Conservation (phyloP, 2,797 vertebrate species). For the Clarias pachynema region DNA sequence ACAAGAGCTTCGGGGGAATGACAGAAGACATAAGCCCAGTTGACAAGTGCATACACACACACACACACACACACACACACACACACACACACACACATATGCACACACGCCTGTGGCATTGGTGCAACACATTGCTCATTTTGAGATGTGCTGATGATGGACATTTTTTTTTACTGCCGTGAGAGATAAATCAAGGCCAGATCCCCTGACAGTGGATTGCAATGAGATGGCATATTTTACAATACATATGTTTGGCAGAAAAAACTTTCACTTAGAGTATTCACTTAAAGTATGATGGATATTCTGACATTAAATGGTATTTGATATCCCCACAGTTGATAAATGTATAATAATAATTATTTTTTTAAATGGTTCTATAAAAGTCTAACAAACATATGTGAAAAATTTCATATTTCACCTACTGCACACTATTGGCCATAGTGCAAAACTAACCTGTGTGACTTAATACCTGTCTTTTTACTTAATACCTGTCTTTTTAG, state of each 20-base stretch:
- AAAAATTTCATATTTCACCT: too few species aligned
- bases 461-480: too few species aligned
- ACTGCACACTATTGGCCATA: too few species aligned
- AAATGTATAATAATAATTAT: not conserved
- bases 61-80: constrained; percentile 13
- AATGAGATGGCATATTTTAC: not conserved
- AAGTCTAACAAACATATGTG: not conserved
- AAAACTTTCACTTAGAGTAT: not conserved
- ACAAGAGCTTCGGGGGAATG: constrained; percentile 27
- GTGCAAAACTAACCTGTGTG: too few species aligned
- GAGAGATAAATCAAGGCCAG: constrained; percentile 20
- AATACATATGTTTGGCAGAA: not conserved
- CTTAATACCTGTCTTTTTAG: not conserved
- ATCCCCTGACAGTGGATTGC: not conserved
- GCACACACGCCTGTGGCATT: constrained; percentile 35
- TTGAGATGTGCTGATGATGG: constrained; percentile 35
- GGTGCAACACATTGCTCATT: constrained; percentile 45
- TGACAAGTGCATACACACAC: constrained; percentile 37
- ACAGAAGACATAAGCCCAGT: constrained; percentile 50
- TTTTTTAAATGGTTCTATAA: not conserved
- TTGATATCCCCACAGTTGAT: not conserved
- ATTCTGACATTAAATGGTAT: not conserved
- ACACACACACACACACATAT: constrained; percentile 1
- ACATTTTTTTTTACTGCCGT: not conserved
- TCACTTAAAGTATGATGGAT: not conserved